Evolutionary conservation across 2,888 invertebrate species (phyloP).

Genomic region (Apoderus coryli): DNA sequence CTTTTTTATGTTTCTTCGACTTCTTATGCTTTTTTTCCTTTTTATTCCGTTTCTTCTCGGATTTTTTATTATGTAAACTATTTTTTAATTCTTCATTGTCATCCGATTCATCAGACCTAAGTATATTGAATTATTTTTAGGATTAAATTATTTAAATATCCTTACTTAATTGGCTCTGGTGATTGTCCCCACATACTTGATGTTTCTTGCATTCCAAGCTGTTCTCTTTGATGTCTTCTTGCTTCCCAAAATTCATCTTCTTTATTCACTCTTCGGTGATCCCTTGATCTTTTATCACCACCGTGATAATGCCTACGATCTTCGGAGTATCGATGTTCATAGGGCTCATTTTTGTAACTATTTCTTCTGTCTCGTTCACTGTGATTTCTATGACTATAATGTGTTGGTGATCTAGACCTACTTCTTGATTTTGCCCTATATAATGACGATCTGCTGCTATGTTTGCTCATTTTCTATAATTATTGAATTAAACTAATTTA

Average conservation of each 20-base stretch:
- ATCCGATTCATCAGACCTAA: conserved; percentile 28
- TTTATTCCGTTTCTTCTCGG: conserved; percentile 39
- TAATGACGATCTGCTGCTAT: too few relatives aligned
- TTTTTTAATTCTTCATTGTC: conserved; percentile 26
- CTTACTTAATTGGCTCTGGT: conserved; percentile 52
- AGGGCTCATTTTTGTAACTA: not conserved
- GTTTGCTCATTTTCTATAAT: too few relatives aligned
- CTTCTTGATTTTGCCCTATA: too few relatives aligned
- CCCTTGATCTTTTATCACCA: conserved; percentile 7
- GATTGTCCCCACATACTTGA: conserved; percentile 62
- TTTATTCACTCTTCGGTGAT: conserved; percentile 15
- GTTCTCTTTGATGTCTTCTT: conserved; percentile 56
- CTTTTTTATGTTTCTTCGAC: conserved; percentile 39
- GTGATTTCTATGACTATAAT: too few relatives aligned
- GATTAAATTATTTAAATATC: conserved; percentile 15
- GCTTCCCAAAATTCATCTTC: conserved; percentile 57
- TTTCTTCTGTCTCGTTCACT: not conserved
- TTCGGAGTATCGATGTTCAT: not conserved
- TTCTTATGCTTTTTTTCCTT: conserved; percentile 40
- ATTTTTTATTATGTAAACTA: conserved; percentile 30
- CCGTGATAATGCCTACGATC: conserved; percentile 4
- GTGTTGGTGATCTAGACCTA: too few relatives aligned
- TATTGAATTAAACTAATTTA: too few relatives aligned
- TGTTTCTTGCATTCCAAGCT: conserved; percentile 55
- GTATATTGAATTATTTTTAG: not conserved